Evolutionary conservation across 2,797 vertebrate species (phyloP).

Genomic region (Thalassophryne amazonica): DNA sequence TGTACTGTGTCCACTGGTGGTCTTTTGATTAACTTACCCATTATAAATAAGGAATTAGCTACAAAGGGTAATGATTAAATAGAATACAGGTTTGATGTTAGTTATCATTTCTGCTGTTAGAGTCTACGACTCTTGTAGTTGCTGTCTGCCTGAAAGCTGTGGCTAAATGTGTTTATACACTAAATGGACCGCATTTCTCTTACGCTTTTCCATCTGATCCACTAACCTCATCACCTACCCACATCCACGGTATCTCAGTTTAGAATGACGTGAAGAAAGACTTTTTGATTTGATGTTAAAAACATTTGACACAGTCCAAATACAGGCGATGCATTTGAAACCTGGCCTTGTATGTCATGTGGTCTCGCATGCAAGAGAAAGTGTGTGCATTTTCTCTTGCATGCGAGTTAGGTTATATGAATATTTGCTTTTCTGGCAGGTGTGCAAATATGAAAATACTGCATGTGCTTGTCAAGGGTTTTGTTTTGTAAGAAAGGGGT

Average conservation of each 20-base stretch:
- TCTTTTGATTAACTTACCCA: slow-evolving; percentile 6
- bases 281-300: slow-evolving; percentile 13
- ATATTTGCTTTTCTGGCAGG: too few species aligned
- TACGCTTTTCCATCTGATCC: too few species aligned
- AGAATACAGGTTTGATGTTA: not conserved
- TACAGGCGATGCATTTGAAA: not conserved
- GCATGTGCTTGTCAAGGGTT: too few species aligned
- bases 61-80: not conserved
- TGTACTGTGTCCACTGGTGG: not conserved
- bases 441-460: too few species aligned
- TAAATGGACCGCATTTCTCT: too few species aligned
- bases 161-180: too few species aligned
- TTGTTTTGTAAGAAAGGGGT: too few species aligned
- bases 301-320: not conserved
- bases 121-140: not conserved
- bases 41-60: not conserved
- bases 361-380: not conserved
- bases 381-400: not conserved
- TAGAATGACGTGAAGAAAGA: slow-evolving; percentile 10
- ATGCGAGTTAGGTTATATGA: too few species aligned
- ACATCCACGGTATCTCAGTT: slow-evolving; percentile 17
- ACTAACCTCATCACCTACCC: too few species aligned
- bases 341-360: not conserved
- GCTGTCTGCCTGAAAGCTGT: not conserved
- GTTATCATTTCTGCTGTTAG: not conserved